These are phyloP conservation scores for Uloborus plumipes DNA, from an alignment of 2,888 invertebrate genomes.

Conservation along the genomic window DNA sequence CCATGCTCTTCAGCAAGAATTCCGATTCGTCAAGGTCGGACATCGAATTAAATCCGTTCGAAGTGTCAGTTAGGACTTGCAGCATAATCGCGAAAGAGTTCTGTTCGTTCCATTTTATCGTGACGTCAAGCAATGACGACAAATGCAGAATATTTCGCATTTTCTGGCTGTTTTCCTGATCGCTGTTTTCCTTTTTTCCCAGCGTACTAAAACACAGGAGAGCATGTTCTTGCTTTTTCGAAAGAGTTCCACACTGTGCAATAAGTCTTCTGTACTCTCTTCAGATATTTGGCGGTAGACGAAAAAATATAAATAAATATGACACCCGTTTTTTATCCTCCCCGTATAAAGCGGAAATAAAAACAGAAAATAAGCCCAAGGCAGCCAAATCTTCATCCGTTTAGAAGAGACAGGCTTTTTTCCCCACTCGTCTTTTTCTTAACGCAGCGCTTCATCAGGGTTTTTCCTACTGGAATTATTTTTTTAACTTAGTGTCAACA, in stretches of 20 bases:
- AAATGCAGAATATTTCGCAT: constrained; percentile 31
- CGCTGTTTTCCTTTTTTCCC: constrained; percentile 10
- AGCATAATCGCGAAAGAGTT: constrained; percentile 29
- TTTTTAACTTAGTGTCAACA: constrained; percentile 52
- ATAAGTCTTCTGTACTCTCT: too few relatives aligned
- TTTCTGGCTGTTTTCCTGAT: constrained; percentile 43
- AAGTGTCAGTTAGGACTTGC: constrained; percentile 25
- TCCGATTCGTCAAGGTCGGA: constrained; percentile 40
- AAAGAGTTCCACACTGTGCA: not conserved
- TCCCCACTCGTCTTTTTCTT: constrained; percentile 3
- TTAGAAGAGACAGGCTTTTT: not conserved
- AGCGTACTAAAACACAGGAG: not conserved
- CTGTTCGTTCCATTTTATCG: constrained; percentile 40
- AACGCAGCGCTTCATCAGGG: constrained; percentile 23
- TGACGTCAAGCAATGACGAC: constrained; percentile 38
- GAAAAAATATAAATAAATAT: constrained; percentile 45
- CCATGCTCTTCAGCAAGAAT: constrained; percentile 46
- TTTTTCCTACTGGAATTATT: constrained; percentile 20
- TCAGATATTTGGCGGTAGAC: constrained; percentile 16
- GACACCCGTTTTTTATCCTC: constrained; percentile 18
- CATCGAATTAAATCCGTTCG: constrained; percentile 26
- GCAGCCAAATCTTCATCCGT: not conserved
- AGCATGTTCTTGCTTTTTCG: constrained; percentile 13
- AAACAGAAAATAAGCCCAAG: not conserved
- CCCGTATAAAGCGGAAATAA: constrained; percentile 27